phyloP scores from a whole-genome alignment of 2,888 invertebrate genomes.

The Orgyia antiqua region DNA sequence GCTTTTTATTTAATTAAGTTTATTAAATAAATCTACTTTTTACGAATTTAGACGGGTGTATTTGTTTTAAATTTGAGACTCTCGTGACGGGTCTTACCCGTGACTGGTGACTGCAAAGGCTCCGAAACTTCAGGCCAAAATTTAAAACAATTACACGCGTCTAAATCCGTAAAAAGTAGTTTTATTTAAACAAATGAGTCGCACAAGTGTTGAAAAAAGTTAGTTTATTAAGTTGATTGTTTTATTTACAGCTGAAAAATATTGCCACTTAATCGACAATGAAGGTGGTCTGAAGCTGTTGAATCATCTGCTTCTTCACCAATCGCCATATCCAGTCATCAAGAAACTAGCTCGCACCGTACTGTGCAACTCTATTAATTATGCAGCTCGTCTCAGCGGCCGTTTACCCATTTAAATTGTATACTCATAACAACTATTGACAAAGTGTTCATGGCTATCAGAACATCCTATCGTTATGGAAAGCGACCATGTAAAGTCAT shows the following conservation, averaged over 20 bases:
- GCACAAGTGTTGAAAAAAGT: too few relatives aligned
- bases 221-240: too few relatives aligned
- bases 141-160: too few relatives aligned
- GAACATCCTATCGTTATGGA: conserved; percentile 43
- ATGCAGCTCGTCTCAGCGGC: conserved; percentile 19
- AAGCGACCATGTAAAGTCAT: conserved; percentile 19
- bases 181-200: too few relatives aligned
- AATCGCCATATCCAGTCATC: conserved; percentile 80
- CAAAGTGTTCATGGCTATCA: conserved; percentile 28
- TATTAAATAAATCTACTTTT: too few relatives aligned
- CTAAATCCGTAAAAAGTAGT: too few relatives aligned
- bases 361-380: conserved; percentile 79
- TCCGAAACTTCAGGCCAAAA: too few relatives aligned
- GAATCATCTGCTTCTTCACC: conserved; percentile 79
- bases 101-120: too few relatives aligned
- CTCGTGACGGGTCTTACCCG: not conserved
- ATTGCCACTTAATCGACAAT: conserved; percentile 90
- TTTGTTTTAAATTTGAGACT: too few relatives aligned
- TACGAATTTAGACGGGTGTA: too few relatives aligned
- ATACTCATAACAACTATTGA: not conserved
- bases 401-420: conserved; percentile 14
- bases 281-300: conserved; percentile 91
- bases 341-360: conserved; percentile 84
- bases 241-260: conserved; percentile 88
- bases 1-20: too few relatives aligned